Evolutionary conservation across 2,113 vertebrate genomes (phyloP), one percentile per base, ranked within the genome.

Genomic region (Varanus komodoensis): DNA sequence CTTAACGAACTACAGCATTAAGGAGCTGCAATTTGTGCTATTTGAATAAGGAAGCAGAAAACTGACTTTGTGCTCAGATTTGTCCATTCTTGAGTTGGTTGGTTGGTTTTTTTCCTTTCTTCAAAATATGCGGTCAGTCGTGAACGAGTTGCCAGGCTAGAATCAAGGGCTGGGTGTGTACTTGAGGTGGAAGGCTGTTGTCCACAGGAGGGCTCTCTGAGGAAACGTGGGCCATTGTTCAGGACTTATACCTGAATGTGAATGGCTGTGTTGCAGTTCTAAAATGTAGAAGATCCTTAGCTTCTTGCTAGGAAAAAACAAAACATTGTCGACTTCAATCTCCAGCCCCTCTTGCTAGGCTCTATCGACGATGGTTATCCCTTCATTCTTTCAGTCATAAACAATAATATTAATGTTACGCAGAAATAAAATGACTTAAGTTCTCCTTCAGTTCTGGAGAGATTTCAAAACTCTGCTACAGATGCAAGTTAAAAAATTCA

Each of bases 401-500:
- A 92, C 80, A 34, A 50, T 71, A n/a, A 67, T 81, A 23, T 88
- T 90, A 87, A 87, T 84, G 73, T 80, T 52, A 14, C 91, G 84
- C 92, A 84, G 77, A 79, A 89, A 94, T 91, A 89, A 57, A 78
- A 48, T 92, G 92, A 44, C 92, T 77, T 90, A 92, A 71, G 2
- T 14, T 90, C 92, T 75, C 82, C 69, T 93, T 94, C 52, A 84
- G 69, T 91, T 95, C 94, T 1, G 32, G 87, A 87, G 92, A 0
- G 19, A 88, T 79, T 48, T 89, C 69, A 83, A 61, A 71, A 73
- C 25, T 84, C 44, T 86, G 92, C 93, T 86, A 89, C 23, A 89
- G 6, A 91, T 74, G 32, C 82, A 93, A 91, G 92, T 95, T 94
- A 91, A 92, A 91, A 89, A 87, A 91, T 87, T 75, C 73, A 57